A percentile compares a stretch with the other conserved stretches of the same genome.
These are phyloP conservation scores for Euborellia annulipes DNA, from an alignment of 1,140 invertebrate genomes.

Conservation along the genomic window DNA sequence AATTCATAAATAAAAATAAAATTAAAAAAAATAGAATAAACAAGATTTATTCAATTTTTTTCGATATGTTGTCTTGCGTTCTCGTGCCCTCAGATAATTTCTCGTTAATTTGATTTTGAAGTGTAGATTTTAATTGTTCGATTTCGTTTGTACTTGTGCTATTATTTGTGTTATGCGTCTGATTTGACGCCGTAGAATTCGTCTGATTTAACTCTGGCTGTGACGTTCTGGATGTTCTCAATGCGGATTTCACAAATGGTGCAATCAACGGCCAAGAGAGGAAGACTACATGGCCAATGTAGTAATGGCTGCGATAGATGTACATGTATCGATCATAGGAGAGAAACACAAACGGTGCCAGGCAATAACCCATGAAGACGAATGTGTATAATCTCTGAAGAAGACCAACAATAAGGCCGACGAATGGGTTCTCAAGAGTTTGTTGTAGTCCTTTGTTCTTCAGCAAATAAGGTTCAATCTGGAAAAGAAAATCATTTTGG, in stretches of 20 bases:
- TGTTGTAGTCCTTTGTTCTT: constrained; percentile 31
- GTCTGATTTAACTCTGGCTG: too few species aligned
- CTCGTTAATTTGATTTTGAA: too few species aligned
- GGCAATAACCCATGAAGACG: constrained; percentile 71
- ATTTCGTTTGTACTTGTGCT: too few species aligned
- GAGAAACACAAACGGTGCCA: constrained; percentile 64
- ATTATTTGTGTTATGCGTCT: too few species aligned
- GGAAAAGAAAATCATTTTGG: constrained; percentile 16
- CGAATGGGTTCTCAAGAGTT: constrained; percentile 15
- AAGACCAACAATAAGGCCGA: constrained; percentile 27
- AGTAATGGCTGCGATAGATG: constrained; percentile 43
- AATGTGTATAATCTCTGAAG: constrained; percentile 59
- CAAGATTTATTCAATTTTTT: too few species aligned
- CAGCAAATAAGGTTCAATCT: constrained; percentile 35
- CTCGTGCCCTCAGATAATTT: too few species aligned
- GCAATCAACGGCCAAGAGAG: constrained; percentile 37
- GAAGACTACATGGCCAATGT: constrained; percentile 44
- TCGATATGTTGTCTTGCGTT: too few species aligned
- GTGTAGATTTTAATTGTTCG: too few species aligned
- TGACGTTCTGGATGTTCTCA: constrained; percentile 19
- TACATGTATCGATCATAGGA: constrained; percentile 44
- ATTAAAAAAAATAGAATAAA: too few species aligned
- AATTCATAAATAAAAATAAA: too few species aligned
- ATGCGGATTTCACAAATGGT: constrained; percentile 25
- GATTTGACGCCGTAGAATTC: too few species aligned